A percentile compares a stretch with the other conserved stretches of the same genome.
phyloP scores from a whole-genome alignment of 2,888 invertebrate genomes.

The Sminthurides aquaticus region DNA sequence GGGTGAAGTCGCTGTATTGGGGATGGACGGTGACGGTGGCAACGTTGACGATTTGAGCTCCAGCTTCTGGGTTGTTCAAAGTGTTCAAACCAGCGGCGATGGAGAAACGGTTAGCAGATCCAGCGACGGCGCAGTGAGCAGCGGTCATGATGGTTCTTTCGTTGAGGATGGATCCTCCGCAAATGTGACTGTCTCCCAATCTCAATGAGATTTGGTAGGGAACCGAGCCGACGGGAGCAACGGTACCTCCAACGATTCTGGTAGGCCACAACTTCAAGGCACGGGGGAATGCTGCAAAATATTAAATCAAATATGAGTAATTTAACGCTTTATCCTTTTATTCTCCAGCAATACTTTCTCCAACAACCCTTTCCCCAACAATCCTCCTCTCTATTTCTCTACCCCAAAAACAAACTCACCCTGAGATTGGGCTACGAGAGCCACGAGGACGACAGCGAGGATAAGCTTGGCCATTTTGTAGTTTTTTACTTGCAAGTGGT shows the following conservation, averaged over 20 bases:
- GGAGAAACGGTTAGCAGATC: neutral
- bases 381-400: too few species aligned
- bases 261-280: neutral
- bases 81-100: slow-evolving; percentile 3
- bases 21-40: neutral
- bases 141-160: slow-evolving; percentile 13
- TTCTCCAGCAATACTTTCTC: too few species aligned
- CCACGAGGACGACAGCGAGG: slow-evolving; percentile 2
- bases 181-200: slow-evolving; percentile 11
- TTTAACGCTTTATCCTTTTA: neutral
- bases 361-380: too few species aligned
- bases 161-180: slow-evolving; percentile 19
- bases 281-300: slow-evolving; percentile 5
- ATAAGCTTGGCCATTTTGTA: slow-evolving; percentile 12
- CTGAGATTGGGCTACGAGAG: slow-evolving; percentile 1
- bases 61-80: neutral
- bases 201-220: slow-evolving; percentile 18
- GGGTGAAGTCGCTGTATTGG: neutral
- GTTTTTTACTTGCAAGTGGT: neutral
- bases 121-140: slow-evolving; percentile 15
- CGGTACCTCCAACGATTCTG: slow-evolving; percentile 15
- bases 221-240: neutral
- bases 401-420: too few species aligned
- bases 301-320: too few species aligned
- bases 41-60: neutral